Evolutionary conservation across 2,888 invertebrate genomes (phyloP), one percentile per base, ranked within the genome.

Genomic region (Kryphioiulus occultus): DNA sequence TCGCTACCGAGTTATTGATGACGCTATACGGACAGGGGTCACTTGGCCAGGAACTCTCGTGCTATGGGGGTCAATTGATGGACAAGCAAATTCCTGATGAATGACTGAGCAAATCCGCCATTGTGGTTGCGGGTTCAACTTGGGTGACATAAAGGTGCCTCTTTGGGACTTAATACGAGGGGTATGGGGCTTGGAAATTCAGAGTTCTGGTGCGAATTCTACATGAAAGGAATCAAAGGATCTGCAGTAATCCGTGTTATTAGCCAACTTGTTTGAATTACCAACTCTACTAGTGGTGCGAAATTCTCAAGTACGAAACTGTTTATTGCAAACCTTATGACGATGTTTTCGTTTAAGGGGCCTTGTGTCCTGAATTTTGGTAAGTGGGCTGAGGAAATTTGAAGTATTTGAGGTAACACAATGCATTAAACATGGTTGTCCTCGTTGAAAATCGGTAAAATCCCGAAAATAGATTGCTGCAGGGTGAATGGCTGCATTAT

Each of bases 1-100:
- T 68, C 68, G 68, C 68, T 26, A 68, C 68, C 68, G 68, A 26
- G 68, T 68, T 68, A 68, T 68, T 68, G 68, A 68, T 68, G 68
- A 68, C 68, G 68, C 26, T 68, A 3, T 26, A 68, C 9, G 68
- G 68, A 26, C 68, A 68, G n/a, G 68, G 68, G 68, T 68, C 68
- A 26, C 68, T 68, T 68, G 68, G 68, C 26, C 68, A 1, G 26
- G 26, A 68, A 26, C 68, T 68, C 68, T 68, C n/a, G 26, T n/a
- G 12, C n/a, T 26, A n/a, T 10, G n/a, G 26, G 26, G 68, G 68
- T 68, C 68, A 68, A 68, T 26, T 68, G 68, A 68, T 68, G 68
- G 68, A 68, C 68, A 68, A 68, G 68, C 68, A 68, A 68, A 68
- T 68, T 26, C 68, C 26, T 68, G 68, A 68, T 68, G 68, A 68